Evolutionary conservation across 2,113 vertebrate genomes (phyloP).

Genomic region (Perca fluviatilis): DNA sequence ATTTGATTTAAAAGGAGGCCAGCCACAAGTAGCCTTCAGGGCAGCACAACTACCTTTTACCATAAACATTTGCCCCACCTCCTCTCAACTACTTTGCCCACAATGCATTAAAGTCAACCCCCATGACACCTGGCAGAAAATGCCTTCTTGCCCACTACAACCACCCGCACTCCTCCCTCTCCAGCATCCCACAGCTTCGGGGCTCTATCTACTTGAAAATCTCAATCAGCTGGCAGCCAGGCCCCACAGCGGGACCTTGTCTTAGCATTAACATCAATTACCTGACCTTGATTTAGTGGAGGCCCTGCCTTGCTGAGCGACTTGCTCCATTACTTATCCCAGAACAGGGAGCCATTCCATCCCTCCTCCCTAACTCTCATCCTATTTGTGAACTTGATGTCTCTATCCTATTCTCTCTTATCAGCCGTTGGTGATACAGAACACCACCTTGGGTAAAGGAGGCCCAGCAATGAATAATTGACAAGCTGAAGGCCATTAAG

Average conservation of each 20-base stretch:
- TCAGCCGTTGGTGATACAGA: slow-evolving; percentile 69
- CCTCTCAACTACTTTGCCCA: slow-evolving; percentile 59
- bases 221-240: slow-evolving; percentile 54
- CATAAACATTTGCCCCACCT: slow-evolving; percentile 60
- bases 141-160: slow-evolving; percentile 42
- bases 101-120: slow-evolving; percentile 76
- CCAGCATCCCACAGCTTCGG: slow-evolving; percentile 14
- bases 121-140: slow-evolving; percentile 73
- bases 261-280: slow-evolving; percentile 81
- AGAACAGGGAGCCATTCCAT: slow-evolving; percentile 34
- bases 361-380: slow-evolving; percentile 27
- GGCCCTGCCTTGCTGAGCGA: slow-evolving; percentile 47
- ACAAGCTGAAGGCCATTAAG: slow-evolving; percentile 79
- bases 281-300: slow-evolving; percentile 74
- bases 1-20: slow-evolving; percentile 42
- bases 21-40: slow-evolving; percentile 46
- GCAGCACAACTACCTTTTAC: slow-evolving; percentile 55
- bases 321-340: slow-evolving; percentile 71
- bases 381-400: slow-evolving; percentile 55
- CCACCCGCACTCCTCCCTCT: slow-evolving; percentile 23
- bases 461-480: slow-evolving; percentile 82
- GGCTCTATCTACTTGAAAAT: slow-evolving; percentile 66
- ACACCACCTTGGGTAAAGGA: slow-evolving; percentile 67
- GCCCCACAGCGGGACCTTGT: slow-evolving; percentile 48
- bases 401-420: slow-evolving; percentile 57